Base-by-base conservation (phyloP, 2,113 vertebrate species). In the Gopherus flavomarginatus region DNA sequence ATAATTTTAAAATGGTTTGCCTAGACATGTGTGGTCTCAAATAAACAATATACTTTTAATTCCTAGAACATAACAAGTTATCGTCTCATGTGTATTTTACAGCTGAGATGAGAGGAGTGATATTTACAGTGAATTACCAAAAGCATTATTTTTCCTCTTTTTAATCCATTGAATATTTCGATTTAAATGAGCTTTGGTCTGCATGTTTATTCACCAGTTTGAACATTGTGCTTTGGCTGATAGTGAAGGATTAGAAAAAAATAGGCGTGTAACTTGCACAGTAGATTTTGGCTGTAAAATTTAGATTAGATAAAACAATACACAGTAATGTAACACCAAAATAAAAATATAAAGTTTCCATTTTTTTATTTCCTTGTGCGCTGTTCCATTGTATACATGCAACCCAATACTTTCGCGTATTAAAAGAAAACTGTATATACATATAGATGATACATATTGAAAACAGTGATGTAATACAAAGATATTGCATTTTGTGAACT, bases 361-460 rank as follows among this genome's bases (percentile, higher is more conserved):
- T 26, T 87, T 89, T 90, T 91, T 98, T 98, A 98, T 98, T 98
- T 97, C 94, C 87, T 97, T 98, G 97, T 98, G 97, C 94, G 90
- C 95, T 86, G 65, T 95, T 93, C 87, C 97, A 97, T 90, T 97
- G 95, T 97, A 93, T 97, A 96, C 96, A 98, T 97, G 97, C 97
- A 97, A 95, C 83, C 59, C 97, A 97, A 90, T 93, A 95, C 69
- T 44, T 92, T 87, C 2, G 86, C 86, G 93, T 97, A 96, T 97
- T 96, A 93, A 97, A 84, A 87, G 90, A 98, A 97, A 93, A 92
- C 90, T 79, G 82, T 97, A 98, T 97, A 98, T 95, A 98, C 96
- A 98, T 81, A 98, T 92, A 96, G 94, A 97, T 53, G 83, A 95
- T 98, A 96, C 77, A 92, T 95, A 95, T 90, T 90, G 91, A 92